These are phyloP conservation scores for Drosophila punjabiensis DNA, from an alignment of 1,140 invertebrate species.

Conservation along the genomic window DNA sequence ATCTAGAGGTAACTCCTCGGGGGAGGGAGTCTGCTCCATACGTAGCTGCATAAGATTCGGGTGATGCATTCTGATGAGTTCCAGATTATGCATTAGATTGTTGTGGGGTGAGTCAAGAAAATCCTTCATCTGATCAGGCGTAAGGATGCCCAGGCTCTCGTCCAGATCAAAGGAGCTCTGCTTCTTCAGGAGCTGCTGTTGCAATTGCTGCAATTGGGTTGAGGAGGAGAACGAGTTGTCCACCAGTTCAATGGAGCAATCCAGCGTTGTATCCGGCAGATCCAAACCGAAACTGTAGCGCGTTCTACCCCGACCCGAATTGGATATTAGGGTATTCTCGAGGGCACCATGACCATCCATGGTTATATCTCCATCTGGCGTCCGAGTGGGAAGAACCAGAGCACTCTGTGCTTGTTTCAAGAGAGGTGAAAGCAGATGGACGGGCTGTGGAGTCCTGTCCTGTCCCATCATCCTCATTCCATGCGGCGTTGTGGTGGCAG, in stretches of 20 bases:
- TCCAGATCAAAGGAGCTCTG: constrained; percentile 92
- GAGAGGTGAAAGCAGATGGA: constrained; percentile 67
- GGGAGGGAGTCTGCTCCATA: constrained; percentile 91
- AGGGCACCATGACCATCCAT: constrained; percentile 32
- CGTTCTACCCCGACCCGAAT: constrained; percentile 18
- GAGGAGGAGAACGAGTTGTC: constrained; percentile 74
- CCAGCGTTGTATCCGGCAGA: constrained; percentile 72
- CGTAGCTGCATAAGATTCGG: constrained; percentile 76
- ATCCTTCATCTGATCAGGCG: constrained; percentile 93
- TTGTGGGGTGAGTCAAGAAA: constrained; percentile 78
- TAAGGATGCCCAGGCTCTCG: constrained; percentile 93
- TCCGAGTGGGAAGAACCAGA: constrained; percentile 75
- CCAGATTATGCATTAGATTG: constrained; percentile 86
- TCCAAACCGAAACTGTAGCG: constrained; percentile 84
- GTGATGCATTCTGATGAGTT: constrained; percentile 82
- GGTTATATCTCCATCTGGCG: constrained; percentile 60
- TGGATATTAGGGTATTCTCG: constrained; percentile 34
- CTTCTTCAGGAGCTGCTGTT: constrained; percentile 87
- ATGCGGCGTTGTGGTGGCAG: constrained; percentile 60
- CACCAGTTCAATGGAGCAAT: constrained; percentile 81
- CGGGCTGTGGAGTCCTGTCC: constrained; percentile 55
- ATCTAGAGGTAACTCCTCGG: constrained; percentile 92
- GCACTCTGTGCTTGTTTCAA: constrained; percentile 76
- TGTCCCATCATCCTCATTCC: constrained; percentile 39
- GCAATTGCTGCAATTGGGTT: constrained; percentile 56